Evolutionary conservation across 2,113 vertebrate genomes (phyloP).

Genomic region (Microcebus jonahi): DNA sequence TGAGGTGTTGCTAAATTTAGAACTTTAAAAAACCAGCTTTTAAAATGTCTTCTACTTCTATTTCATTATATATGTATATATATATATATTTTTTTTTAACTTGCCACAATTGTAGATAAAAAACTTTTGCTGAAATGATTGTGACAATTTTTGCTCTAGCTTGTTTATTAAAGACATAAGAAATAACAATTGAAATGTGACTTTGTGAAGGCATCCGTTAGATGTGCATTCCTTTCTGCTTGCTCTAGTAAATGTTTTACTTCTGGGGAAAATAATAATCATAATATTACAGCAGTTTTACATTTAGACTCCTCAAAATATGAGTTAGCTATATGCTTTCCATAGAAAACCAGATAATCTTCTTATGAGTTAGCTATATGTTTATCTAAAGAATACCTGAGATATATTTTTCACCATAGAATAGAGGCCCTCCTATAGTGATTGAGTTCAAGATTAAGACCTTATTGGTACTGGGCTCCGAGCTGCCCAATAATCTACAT

Average conservation of each 20-base stretch:
- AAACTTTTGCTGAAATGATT: slow-evolving; percentile 76
- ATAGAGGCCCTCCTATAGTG: too few relatives aligned
- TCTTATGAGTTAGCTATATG: background rate
- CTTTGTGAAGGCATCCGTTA: slow-evolving; percentile 83
- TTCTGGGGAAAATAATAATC: slow-evolving; percentile 74
- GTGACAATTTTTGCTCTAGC: slow-evolving; percentile 75
- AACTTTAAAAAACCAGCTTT: background rate
- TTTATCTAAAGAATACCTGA: background rate
- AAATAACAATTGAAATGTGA: slow-evolving; percentile 81
- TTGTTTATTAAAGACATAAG: slow-evolving; percentile 80
- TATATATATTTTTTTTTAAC: background rate
- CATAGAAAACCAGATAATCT: background rate
- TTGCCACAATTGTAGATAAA: slow-evolving; percentile 50
- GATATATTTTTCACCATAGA: background rate
- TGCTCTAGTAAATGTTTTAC: slow-evolving; percentile 88
- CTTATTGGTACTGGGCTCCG: background rate
- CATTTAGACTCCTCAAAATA: background rate
- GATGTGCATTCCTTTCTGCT: slow-evolving; percentile 85
- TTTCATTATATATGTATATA: background rate
- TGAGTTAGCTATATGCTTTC: background rate
- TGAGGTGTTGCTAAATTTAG: background rate
- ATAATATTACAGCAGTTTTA: background rate
- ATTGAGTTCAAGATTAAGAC: background rate
- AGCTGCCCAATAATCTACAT: background rate
- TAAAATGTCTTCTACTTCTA: background rate